Conservation (phyloP, 2,113 vertebrate genomes). For the Sprattus sprattus region DNA sequence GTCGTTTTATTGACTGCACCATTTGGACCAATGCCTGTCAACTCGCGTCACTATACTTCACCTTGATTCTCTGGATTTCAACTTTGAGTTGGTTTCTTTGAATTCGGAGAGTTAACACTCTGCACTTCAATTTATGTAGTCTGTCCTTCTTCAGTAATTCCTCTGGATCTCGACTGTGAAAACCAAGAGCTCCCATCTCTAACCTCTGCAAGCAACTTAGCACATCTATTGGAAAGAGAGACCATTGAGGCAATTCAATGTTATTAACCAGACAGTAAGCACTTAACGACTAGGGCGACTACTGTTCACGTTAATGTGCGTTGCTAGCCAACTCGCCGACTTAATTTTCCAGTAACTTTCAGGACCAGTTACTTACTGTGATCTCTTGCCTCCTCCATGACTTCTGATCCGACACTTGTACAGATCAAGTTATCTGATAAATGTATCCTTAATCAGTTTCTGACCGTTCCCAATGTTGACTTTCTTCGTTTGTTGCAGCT, state of each 20-base stretch:
- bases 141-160: neutral
- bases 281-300: neutral
- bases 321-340: too few relatives aligned
- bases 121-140: neutral
- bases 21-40: too few relatives aligned
- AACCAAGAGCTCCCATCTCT: constrained; percentile 3
- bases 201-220: neutral
- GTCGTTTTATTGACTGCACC: too few relatives aligned
- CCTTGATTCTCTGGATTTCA: constrained; percentile 54
- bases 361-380: neutral
- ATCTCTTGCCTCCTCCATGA: neutral
- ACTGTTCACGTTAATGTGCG: too few relatives aligned
- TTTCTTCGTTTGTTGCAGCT: neutral
- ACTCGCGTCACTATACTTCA: constrained; percentile 26
- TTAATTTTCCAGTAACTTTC: too few relatives aligned
- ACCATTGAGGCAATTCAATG: neutral
- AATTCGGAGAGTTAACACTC: constrained; percentile 47
- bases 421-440: neutral
- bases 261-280: neutral
- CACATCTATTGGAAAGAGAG: neutral
- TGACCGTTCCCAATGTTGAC: neutral
- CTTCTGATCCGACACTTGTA: neutral
- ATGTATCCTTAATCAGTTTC: neutral
- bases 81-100: constrained; percentile 61
- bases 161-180: neutral